A percentile compares a stretch with the other conserved stretches of the same genome.
Evolutionary conservation across 2,888 invertebrate species (phyloP).

Genomic region (Rhorus exstirpatorius): DNA sequence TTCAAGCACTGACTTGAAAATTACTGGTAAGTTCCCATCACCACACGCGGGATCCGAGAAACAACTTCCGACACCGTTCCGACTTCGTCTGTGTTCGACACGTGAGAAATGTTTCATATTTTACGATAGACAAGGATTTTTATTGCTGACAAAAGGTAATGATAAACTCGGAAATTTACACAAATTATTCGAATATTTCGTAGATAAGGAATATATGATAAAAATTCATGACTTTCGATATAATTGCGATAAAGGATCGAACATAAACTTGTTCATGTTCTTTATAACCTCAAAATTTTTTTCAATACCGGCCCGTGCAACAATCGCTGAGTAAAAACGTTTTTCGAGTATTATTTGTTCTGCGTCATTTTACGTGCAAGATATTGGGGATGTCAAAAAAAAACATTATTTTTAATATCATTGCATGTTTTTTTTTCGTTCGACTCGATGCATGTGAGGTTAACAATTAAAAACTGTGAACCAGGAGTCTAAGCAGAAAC

Average conservation of each 20-base stretch:
- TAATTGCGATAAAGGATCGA: not conserved
- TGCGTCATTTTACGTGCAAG: no score
- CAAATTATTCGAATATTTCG: not conserved
- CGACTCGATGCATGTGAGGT: no score
- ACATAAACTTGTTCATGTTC: not conserved
- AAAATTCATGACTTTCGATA: not conserved
- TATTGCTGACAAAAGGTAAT: conserved; percentile 46
- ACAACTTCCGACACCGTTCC: no score
- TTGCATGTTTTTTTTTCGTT: no score
- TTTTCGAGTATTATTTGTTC: no score
- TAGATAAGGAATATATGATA: not conserved
- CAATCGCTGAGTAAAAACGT: not conserved
- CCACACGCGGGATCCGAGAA: not conserved
- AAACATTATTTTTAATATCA: no score
- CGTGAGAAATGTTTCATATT: conserved; percentile 59
- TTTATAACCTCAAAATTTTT: conserved; percentile 59
- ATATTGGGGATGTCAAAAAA: no score
- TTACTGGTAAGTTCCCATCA: not conserved
- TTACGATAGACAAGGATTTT: conserved; percentile 35
- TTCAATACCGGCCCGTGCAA: not conserved
- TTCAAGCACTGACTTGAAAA: not conserved
- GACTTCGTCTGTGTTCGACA: no score
- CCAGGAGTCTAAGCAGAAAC: no score
- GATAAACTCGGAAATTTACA: conserved; percentile 6
- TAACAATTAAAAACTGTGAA: no score